Conservation (phyloP, 2,888 invertebrate species). For the Deilephila porcellus region DNA sequence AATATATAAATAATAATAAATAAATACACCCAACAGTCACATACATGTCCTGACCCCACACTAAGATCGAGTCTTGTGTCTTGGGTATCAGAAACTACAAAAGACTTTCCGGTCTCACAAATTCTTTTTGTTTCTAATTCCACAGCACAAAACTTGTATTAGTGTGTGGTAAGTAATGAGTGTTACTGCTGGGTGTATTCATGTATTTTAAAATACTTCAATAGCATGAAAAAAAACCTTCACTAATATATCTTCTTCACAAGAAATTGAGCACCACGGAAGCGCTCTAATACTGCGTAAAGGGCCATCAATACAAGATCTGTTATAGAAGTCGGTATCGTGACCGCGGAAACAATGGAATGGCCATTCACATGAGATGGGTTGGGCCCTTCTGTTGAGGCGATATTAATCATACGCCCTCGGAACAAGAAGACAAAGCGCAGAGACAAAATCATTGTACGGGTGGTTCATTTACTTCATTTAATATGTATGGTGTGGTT, state of each 20-base stretch:
- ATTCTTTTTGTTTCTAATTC: no score
- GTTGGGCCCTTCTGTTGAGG: conserved; percentile 17
- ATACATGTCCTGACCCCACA: no score
- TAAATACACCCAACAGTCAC: no score
- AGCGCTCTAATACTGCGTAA: not conserved
- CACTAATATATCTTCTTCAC: not conserved
- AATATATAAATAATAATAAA: no score
- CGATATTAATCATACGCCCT: conserved; percentile 29
- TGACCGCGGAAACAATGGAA: not conserved
- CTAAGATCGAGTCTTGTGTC: no score
- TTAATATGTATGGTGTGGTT: not conserved
- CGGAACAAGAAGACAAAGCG: conserved; percentile 21
- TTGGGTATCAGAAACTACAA: no score
- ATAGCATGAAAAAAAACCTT: no score
- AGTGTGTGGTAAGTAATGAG: no score
- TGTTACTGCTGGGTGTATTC: no score
- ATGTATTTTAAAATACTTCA: no score
- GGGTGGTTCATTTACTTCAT: not conserved
- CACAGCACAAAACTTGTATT: no score
- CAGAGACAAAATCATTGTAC: conserved; percentile 17
- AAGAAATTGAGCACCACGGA: not conserved
- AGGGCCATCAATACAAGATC: not conserved
- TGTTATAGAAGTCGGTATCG: conserved; percentile 1
- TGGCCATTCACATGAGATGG: not conserved
- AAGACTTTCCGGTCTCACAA: no score